A percentile compares a stretch with the other conserved stretches of the same genome.
These are phyloP conservation scores for Diachasma alloeum DNA, from an alignment of 1,140 invertebrate species.

Conservation along the genomic window DNA sequence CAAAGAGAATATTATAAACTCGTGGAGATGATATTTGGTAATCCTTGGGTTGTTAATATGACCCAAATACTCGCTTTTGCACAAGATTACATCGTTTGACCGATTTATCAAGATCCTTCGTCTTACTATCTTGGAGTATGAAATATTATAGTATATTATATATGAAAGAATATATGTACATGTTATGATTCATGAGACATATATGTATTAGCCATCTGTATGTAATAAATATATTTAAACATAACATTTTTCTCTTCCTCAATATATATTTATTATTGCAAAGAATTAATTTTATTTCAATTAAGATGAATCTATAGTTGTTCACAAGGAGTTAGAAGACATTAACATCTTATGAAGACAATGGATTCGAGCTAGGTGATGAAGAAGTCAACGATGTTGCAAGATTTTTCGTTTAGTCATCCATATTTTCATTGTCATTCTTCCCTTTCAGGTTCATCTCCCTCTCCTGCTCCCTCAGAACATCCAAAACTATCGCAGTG, in stretches of 20 bases:
- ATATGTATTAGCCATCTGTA: neutral
- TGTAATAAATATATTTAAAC: neutral
- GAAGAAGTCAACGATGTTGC: too few relatives aligned
- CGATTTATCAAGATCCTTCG: neutral
- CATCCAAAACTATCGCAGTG: neutral
- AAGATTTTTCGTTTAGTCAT: neutral
- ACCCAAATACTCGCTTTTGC: neutral
- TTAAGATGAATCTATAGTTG: too few relatives aligned
- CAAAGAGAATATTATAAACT: neutral
- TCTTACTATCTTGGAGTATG: neutral
- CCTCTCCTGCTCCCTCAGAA: neutral
- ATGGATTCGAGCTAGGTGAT: too few relatives aligned
- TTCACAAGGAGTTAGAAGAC: too few relatives aligned
- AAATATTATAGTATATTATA: neutral
- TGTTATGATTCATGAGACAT: neutral
- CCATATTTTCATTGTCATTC: neutral
- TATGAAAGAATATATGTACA: neutral
- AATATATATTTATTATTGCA: too few relatives aligned
- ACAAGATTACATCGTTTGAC: neutral
- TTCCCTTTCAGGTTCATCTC: neutral
- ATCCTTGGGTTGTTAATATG: neutral
- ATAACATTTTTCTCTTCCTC: neutral
- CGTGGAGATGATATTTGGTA: neutral
- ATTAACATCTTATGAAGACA: too few relatives aligned
- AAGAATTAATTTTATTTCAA: too few relatives aligned